These are phyloP conservation scores for Eubasilissa regina DNA, from an alignment of 1,140 invertebrate species.

Conservation along the genomic window DNA sequence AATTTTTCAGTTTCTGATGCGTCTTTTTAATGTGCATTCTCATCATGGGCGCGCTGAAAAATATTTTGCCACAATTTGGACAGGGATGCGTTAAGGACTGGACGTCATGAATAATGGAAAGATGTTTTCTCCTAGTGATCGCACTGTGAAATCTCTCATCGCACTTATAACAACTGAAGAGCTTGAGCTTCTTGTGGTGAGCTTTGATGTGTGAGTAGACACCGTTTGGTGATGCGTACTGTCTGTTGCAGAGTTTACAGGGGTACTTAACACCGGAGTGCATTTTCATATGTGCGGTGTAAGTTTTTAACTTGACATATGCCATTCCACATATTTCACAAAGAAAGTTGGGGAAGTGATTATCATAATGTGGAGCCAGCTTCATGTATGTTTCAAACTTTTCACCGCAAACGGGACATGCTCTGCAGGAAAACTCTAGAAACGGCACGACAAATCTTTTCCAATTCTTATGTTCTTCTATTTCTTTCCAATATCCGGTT, in stretches of 20 bases:
- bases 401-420: constrained; percentile 2
- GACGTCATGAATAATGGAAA: neutral
- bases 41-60: neutral
- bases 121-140: neutral
- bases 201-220: neutral
- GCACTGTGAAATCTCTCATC: neutral
- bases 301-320: neutral
- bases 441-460: too few species aligned
- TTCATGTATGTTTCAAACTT: neutral
- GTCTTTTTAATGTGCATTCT: neutral
- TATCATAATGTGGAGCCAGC: neutral
- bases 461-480: too few species aligned
- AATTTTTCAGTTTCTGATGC: constrained; percentile 23
- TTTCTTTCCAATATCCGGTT: neutral
- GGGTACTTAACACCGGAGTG: neutral
- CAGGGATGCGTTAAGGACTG: neutral
- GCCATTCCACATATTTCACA: constrained; percentile 6
- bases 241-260: neutral
- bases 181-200: constrained; percentile 6
- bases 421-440: too few species aligned
- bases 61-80: neutral
- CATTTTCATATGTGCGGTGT: neutral
- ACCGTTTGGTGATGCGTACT: neutral
- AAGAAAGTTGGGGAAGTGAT: constrained; percentile 3
- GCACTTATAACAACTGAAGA: neutral